phyloP scores from a whole-genome alignment of 2,113 vertebrate genomes.

The Salvator merianae region DNA sequence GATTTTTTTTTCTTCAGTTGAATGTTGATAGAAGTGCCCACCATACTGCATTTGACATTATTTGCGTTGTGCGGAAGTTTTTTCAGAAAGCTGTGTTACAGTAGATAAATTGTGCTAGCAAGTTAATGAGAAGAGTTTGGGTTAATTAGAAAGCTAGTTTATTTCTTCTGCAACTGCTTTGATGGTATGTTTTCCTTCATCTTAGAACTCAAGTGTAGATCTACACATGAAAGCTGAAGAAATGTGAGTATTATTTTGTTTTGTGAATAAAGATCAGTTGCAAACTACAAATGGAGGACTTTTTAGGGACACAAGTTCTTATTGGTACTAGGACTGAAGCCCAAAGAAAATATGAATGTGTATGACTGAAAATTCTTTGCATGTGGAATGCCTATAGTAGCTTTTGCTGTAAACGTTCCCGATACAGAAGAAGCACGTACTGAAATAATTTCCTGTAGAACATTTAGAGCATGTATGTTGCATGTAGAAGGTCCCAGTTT shows the following conservation, averaged over 20 bases:
- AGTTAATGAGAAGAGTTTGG: not conserved
- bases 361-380: not conserved
- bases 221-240: constrained; percentile 72
- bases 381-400: not conserved
- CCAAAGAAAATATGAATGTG: not conserved
- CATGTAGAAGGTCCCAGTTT: too few species aligned
- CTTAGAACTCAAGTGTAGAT: constrained; percentile 65
- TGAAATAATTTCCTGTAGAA: too few species aligned
- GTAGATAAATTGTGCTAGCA: too few species aligned
- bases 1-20: not conserved
- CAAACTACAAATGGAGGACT: not conserved
- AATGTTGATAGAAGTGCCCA: not conserved
- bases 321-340: not conserved
- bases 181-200: constrained; percentile 43
- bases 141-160: not conserved
- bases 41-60: not conserved
- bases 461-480: too few species aligned
- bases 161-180: not conserved
- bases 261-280: not conserved
- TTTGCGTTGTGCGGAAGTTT: not conserved
- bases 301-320: not conserved
- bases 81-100: not conserved
- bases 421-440: not conserved
- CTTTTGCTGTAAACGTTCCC: not conserved
- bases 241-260: constrained; percentile 62